These are phyloP conservation scores for Sebastes kiyomatsui DNA, from an alignment of 2,797 vertebrate genomes.

Conservation along the genomic window DNA sequence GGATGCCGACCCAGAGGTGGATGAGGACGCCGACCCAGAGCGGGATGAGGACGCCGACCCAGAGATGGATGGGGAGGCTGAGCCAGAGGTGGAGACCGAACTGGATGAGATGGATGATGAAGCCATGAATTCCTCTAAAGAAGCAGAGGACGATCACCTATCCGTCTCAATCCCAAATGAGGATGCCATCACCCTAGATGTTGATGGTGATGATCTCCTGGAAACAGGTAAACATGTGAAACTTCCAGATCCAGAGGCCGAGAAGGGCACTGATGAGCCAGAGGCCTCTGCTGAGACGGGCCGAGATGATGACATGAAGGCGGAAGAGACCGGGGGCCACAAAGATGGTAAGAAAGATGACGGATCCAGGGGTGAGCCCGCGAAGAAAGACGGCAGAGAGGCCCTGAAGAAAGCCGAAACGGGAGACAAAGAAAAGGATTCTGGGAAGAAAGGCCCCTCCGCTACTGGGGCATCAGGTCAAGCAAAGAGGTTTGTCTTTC, in stretches of 20 bases:
- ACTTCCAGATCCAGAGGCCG: constrained; percentile 99
- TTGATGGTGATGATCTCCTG: constrained; percentile 99
- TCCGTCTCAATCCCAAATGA: constrained; percentile 99
- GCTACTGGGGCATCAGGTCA: constrained; percentile 98
- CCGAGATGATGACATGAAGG: constrained; percentile 91
- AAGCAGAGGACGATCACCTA: constrained; percentile 98
- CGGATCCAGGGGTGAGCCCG: constrained; percentile 88
- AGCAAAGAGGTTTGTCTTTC: constrained; percentile 99
- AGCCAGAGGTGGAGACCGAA: constrained; percentile 72
- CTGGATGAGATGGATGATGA: constrained; percentile 91
- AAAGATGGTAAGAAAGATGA: constrained; percentile 98
- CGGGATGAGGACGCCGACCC: constrained; percentile 18
- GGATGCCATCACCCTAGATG: constrained; percentile 99
- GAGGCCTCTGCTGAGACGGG: constrained; percentile 90
- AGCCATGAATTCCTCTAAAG: constrained; percentile 91
- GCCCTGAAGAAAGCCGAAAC: constrained; percentile 96
- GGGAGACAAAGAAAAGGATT: constrained; percentile 99
- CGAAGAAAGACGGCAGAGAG: constrained; percentile 97
- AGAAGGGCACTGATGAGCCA: constrained; percentile 92
- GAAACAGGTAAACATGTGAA: constrained; percentile 99
- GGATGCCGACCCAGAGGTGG: constrained; percentile 35
- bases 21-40: constrained; percentile 31
- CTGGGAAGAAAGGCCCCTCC: constrained; percentile 99
- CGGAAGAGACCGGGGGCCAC: constrained; percentile 90
- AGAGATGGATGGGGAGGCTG: constrained; percentile 26